A percentile compares a stretch with the other conserved stretches of the same genome.
Conservation (phyloP, 1,140 invertebrate species). For the Neodiprion fabricii region DNA sequence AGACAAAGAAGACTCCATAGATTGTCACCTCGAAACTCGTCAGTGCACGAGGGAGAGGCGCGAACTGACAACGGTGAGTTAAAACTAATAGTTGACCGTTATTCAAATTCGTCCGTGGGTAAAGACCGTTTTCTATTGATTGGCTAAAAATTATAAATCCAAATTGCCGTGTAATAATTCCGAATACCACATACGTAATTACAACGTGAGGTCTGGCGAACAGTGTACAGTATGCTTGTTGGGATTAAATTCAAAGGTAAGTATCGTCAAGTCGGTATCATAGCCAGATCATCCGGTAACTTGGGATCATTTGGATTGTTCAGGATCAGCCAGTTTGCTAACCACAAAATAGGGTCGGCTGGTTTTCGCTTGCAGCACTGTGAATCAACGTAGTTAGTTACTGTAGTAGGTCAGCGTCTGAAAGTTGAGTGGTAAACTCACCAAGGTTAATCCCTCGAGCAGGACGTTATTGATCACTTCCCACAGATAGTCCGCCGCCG, state of each 20-base stretch:
- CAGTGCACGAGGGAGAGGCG: not conserved
- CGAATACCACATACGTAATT: no score
- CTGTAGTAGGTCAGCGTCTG: not conserved
- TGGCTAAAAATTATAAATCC: no score
- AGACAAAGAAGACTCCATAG: not conserved
- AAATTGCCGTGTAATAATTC: no score
- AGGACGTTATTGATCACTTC: slow-evolving; percentile 70
- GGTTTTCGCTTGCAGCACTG: slow-evolving; percentile 72
- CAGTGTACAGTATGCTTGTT: no score
- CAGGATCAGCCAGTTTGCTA: slow-evolving; percentile 77
- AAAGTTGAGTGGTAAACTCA: slow-evolving; percentile 45
- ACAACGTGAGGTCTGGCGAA: no score
- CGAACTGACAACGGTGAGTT: not conserved
- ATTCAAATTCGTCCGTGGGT: no score
- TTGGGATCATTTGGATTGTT: slow-evolving; percentile 80
- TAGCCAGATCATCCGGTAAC: slow-evolving; percentile 48
- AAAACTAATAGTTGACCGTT: no score
- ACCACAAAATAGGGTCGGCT: slow-evolving; percentile 76
- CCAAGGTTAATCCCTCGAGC: slow-evolving; percentile 70
- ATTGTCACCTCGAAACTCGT: not conserved
- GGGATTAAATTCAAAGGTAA: not conserved
- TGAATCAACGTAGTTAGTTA: not conserved
- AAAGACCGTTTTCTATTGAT: no score
- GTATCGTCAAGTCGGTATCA: slow-evolving; percentile 42
- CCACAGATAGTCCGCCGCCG: slow-evolving; percentile 73